Conservation (phyloP, 2,113 vertebrate genomes). For the Serinus canaria region DNA sequence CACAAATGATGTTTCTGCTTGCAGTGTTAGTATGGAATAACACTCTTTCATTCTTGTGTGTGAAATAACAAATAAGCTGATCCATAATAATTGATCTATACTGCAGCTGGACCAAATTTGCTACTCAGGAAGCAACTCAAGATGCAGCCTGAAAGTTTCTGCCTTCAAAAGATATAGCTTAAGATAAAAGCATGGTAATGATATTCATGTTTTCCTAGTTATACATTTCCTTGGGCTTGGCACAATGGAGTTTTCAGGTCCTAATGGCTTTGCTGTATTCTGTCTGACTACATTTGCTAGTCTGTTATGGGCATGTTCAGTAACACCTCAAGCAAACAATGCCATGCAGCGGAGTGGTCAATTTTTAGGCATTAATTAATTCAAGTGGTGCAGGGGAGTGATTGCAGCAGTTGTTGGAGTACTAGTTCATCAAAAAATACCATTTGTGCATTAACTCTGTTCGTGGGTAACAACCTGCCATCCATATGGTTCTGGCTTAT, state of each 20-base stretch:
- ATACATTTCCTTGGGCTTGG: not conserved
- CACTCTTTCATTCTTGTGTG: not conserved
- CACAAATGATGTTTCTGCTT: not conserved
- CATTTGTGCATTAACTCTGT: not conserved
- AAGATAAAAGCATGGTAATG: not conserved
- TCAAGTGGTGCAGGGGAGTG: not conserved
- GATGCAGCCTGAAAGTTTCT: not conserved
- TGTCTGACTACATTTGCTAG: not conserved
- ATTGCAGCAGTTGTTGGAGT: not conserved
- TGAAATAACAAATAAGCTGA: not conserved
- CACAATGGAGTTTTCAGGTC: not conserved
- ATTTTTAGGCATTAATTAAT: not conserved
- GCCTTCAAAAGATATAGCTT: not conserved
- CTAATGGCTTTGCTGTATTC: not conserved
- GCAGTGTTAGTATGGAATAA: not conserved
- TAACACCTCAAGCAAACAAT: not conserved
- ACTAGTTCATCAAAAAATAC: not conserved
- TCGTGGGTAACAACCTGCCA: not conserved
- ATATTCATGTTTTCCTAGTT: not conserved
- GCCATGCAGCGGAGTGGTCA: fast-evolving
- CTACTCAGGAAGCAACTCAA: not conserved
- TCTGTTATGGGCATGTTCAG: not conserved
- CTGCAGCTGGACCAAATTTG: not conserved
- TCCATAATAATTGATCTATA: not conserved
- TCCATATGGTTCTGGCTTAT: slow-evolving; percentile 51